A percentile compares a stretch with the other conserved stretches of the same genome.
These are phyloP conservation scores for Zonitis immaculata DNA, from an alignment of 2,888 invertebrate genomes.

Conservation along the genomic window DNA sequence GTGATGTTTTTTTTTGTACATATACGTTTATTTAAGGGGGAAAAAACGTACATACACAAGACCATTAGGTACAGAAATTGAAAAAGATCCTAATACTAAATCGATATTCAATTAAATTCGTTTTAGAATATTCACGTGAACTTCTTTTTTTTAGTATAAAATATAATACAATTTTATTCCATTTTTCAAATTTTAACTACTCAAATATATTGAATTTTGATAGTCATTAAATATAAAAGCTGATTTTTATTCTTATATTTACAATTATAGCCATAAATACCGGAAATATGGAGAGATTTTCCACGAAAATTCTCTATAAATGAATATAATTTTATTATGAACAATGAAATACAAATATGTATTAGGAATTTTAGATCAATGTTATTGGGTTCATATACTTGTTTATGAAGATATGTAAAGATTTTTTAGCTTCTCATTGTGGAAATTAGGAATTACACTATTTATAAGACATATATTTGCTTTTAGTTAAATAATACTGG, in stretches of 20 bases:
- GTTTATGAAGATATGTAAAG: too few species aligned
- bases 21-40: not conserved
- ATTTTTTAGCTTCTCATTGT: too few species aligned
- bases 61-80: not conserved
- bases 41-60: not conserved
- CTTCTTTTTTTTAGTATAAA: slow-evolving; percentile 2
- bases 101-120: slow-evolving; percentile 15
- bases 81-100: slow-evolving; percentile 1
- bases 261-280: too few species aligned
- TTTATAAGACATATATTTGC: too few species aligned
- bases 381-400: too few species aligned
- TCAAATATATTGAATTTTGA: not conserved
- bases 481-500: too few species aligned
- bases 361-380: too few species aligned
- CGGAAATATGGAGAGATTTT: too few species aligned
- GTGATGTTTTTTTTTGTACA: not conserved
- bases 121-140: slow-evolving; percentile 10
- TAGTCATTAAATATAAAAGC: not conserved
- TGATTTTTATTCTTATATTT: not conserved
- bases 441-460: too few species aligned
- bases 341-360: too few species aligned
- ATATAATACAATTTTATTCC: not conserved
- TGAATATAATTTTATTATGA: too few species aligned
- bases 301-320: too few species aligned
- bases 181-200: not conserved